A percentile compares a stretch with the other conserved stretches of the same genome.
These are phyloP conservation scores for Caiman crocodilus DNA, from an alignment of 2,797 vertebrate species.

Conservation along the genomic window DNA sequence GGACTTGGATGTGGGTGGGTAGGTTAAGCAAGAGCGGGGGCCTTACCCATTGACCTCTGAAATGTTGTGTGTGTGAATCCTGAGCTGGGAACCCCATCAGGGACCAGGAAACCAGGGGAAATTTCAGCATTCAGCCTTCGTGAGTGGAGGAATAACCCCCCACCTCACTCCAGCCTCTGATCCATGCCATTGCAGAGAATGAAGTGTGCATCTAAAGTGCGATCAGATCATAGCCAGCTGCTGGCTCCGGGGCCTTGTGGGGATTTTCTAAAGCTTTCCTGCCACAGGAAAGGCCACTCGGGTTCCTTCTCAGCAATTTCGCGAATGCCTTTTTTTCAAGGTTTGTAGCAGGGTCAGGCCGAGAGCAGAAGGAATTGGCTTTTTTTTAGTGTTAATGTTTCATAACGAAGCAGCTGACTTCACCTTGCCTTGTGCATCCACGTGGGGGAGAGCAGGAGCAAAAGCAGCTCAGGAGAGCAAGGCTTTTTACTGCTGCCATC, in stretches of 20 bases:
- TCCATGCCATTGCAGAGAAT: not conserved
- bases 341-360: not conserved
- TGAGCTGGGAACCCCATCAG: not conserved
- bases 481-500: not conserved
- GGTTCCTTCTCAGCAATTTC: not conserved
- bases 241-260: not conserved
- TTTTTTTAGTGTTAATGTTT: not conserved
- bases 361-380: not conserved
- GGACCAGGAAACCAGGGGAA: accelerated
- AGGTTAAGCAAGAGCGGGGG: not conserved
- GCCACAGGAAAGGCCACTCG: no score
- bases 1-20: no score
- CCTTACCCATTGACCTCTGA: not conserved
- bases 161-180: not conserved
- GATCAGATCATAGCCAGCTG: not conserved
- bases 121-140: not conserved
- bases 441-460: not conserved
- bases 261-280: not conserved
- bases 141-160: not conserved
- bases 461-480: not conserved
- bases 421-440: not conserved
- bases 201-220: not conserved
- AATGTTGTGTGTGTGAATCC: no score
- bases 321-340: no score
- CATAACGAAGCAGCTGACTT: no score